Base-by-base conservation (phyloP, 2,888 invertebrate genomes). In the Colostygia pectinataria region DNA sequence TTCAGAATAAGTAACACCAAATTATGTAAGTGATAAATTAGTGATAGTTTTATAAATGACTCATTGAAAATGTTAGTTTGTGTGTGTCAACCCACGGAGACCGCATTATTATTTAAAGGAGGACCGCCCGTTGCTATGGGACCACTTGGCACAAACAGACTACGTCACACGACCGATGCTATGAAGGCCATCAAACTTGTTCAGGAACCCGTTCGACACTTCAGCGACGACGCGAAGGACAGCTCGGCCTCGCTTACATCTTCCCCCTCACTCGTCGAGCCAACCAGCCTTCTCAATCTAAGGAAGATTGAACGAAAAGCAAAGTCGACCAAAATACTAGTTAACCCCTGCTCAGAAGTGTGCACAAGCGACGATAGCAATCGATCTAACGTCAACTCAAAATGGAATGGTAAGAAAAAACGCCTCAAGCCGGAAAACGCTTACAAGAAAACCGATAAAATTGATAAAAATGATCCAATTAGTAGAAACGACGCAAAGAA, bases 81-180 rank as follows among this genome's bases (percentile, higher is more conserved):
- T 85, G 93, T 93, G 63, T 93, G 93, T 77, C 93, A 93, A 75
- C 93, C 93, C 54, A 85, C 91, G 62, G 92, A 93, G 69, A 91
- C 92, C 58, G 89, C 89, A 44, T 71, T 91, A 68, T 74, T 91
- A 52, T 90, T 88, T 71, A 88, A 87, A 79, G 90, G 90, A 73
- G 89, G 90, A 68, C 83, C 87, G 67, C 85, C 91, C 71, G 72
- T 91, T 74, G 72, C 91, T 73, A 86, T 90, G 91, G 89, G 91
- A 72, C 85, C 92, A 82, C 76, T 92, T 66, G 77, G 90, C 71
- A 71, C 88, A 66, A 75, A 80, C 77, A 81, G 83, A 83, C 63
- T 82, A 71, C 71, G 90, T 69, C 80, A 77, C 54, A 73, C 75
- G 53, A 55, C 78, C 38, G 77, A 83, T 46, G 67, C 74, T 27